Evolutionary conservation across 2,797 vertebrate genomes (phyloP).

Genomic region (Mormyrops attenuatus): DNA sequence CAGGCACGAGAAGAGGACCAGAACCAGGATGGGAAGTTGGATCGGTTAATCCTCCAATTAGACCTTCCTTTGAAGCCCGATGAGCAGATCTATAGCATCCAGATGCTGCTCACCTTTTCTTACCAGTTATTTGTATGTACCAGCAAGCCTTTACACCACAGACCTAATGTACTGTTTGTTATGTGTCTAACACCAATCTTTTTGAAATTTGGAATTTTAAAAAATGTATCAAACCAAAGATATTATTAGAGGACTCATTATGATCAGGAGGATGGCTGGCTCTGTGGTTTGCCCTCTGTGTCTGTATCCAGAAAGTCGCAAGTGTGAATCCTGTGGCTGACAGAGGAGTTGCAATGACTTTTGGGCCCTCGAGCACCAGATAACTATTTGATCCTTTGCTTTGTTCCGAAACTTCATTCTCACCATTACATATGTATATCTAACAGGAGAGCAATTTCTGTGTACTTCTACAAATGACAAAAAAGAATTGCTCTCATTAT

Average conservation of each 20-base stretch:
- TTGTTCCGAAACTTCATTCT: background rate
- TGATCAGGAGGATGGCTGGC: background rate
- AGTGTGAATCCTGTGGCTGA: background rate
- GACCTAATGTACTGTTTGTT: background rate
- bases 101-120: slow-evolving; percentile 86
- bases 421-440: background rate
- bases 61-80: slow-evolving; percentile 72
- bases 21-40: slow-evolving; percentile 84
- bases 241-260: background rate
- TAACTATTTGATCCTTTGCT: background rate
- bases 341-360: background rate
- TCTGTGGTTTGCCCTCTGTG: background rate
- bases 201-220: background rate
- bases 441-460: background rate
- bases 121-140: slow-evolving; percentile 82
- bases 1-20: slow-evolving; percentile 81
- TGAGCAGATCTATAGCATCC: slow-evolving; percentile 76
- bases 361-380: background rate
- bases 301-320: background rate
- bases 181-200: background rate
- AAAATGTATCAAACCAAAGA: background rate
- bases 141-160: background rate
- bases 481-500: background rate
- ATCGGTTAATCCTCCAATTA: slow-evolving; percentile 66
- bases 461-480: background rate